phyloP scores from a whole-genome alignment of 2,113 vertebrate species.

The Phalacrocorax brasilianus region DNA sequence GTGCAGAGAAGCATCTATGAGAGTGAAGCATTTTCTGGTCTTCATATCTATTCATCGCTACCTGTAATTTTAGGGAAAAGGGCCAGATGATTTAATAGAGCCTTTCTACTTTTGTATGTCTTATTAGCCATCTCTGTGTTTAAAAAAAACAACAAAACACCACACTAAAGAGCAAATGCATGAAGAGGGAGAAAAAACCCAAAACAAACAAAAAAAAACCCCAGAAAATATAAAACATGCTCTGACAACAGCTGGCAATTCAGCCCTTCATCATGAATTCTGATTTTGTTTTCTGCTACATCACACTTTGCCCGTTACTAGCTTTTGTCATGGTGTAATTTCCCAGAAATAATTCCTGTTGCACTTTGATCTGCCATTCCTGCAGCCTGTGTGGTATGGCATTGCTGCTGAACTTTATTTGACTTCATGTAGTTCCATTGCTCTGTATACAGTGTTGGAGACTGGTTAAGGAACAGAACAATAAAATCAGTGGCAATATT shows the following conservation, averaged over 20 bases:
- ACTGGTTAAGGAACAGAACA: background rate
- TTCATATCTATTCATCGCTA: background rate
- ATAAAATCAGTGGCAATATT: background rate
- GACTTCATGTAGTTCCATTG: background rate
- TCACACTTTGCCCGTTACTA: background rate
- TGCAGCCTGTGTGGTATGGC: slow-evolving; percentile 33
- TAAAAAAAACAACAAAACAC: background rate
- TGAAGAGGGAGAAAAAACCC: background rate
- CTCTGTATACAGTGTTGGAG: background rate
- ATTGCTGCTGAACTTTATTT: background rate
- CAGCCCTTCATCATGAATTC: background rate
- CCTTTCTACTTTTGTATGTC: background rate
- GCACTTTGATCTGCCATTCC: slow-evolving; percentile 42
- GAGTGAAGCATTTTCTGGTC: background rate
- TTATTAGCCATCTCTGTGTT: background rate
- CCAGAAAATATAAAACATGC: background rate
- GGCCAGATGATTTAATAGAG: background rate
- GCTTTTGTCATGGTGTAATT: slow-evolving; percentile 38
- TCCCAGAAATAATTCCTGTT: slow-evolving; percentile 25
- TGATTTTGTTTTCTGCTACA: slow-evolving; percentile 8
- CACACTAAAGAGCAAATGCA: background rate
- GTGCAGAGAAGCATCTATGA: background rate
- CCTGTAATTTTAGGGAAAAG: background rate
- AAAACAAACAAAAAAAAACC: background rate
- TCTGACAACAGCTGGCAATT: slow-evolving; percentile 43